Evolutionary conservation across 2,888 invertebrate species (phyloP), one percentile per base, ranked within the genome.

Genomic region (Drosophila ustulata): DNA sequence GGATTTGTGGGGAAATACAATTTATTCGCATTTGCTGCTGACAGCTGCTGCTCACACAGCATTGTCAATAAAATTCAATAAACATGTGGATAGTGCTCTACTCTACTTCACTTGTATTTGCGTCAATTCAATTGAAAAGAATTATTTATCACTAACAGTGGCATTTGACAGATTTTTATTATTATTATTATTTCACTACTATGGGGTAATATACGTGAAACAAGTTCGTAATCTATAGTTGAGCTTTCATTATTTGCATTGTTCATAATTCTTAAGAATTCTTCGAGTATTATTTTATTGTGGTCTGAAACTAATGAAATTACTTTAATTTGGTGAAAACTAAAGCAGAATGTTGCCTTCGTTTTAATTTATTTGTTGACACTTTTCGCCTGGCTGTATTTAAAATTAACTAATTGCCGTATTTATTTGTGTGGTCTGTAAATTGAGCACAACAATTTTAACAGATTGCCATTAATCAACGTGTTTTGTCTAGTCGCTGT

Each of bases 1-100:
- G 82, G 84, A 86, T 88, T 86, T 66, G 57, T 37, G 62, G 65
- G 43, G 39, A 75, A 83, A 86, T 69, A 88, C 84, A 75, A 88
- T 85, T 88, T 88, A 74, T 80, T 74, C 71, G 66, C 64, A 71
- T 66, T 84, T 80, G 87, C 49, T 66, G 66, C 71, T 83, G 83
- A 81, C 89, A 83, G 89, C 82, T 71, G 78, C 66, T 70, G 66
- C 66, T 70, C 74, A 88, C 86, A 77, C 68, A 61, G 55, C 58
- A 77, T 26, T 75, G 81, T 66, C 82, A 75, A 68, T 72, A 62
- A 72, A 78, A 72, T 71, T 55, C 75, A 78, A 66, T 73, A 72
- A 69, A 70, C 72, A 71, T 68, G 69, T 83, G 78, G 37, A 55
- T 67, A 76, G 68, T 67, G 59, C 26, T 58, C 7, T 32, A 9